Percentiles rank a stretch among this genome's conserved stretches.
Evolutionary conservation across 1,140 invertebrate species (phyloP).

Genomic region (Drosophila lacertosa): DNA sequence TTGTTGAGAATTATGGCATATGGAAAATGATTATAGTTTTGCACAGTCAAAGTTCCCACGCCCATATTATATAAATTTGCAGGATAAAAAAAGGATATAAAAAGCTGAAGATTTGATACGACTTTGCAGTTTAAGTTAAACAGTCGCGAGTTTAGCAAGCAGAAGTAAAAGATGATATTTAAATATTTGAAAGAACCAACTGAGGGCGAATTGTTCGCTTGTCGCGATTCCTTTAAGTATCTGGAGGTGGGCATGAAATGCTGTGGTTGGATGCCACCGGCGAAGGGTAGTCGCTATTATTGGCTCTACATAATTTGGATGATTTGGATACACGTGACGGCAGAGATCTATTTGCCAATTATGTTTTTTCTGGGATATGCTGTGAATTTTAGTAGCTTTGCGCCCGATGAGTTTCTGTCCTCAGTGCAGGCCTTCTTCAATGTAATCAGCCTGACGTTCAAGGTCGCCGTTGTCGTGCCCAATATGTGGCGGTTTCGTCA

Average conservation of each 20-base stretch:
- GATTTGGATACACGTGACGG: background rate
- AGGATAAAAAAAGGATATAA: too few relatives aligned
- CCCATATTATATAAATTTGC: constrained; percentile 1
- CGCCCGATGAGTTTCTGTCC: constrained; percentile 20
- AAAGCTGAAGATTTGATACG: background rate
- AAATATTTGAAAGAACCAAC: constrained; percentile 6
- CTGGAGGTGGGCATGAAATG: constrained; percentile 29
- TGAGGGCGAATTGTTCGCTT: background rate
- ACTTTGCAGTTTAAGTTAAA: background rate
- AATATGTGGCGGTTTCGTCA: constrained; percentile 22
- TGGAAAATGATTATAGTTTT: constrained; percentile 10
- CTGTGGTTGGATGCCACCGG: constrained; percentile 22
- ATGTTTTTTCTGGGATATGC: constrained; percentile 9
- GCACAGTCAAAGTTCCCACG: background rate
- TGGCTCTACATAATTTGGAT: constrained; percentile 2
- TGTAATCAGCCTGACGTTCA: background rate
- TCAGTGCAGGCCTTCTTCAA: constrained; percentile 42
- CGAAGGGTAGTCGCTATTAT: background rate
- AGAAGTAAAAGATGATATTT: constrained; percentile 22
- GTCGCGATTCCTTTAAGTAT: constrained; percentile 27
- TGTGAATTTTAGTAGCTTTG: constrained; percentile 8
- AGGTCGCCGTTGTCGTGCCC: background rate
- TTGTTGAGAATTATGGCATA: constrained; percentile 10
- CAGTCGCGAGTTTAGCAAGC: background rate
- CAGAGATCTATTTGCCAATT: constrained; percentile 12